Base-by-base conservation (phyloP, 2,797 vertebrate species). In the Eidolon dupreanum region DNA sequence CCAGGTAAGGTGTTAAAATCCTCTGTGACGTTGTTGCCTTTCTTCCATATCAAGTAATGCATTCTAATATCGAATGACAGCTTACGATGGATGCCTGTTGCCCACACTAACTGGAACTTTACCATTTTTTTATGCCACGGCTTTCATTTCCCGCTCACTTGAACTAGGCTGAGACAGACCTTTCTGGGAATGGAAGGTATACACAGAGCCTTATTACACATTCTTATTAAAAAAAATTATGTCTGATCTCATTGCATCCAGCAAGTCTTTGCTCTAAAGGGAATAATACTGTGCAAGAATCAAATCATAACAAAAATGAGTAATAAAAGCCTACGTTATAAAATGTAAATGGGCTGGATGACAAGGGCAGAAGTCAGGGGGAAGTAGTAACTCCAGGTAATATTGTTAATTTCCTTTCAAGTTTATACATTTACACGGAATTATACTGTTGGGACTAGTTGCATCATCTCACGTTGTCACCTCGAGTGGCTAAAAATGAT, bases 1-100 rank as follows among this genome's bases (percentile, higher is more conserved):
- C 90, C 99, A 99, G 99, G 99, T 99, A 99, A 99, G 99, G 98
- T 98, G 81, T 95, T 73, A 13, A 11, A 74, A 94, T 94, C 90
- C 74, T 97, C 59, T 93, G 81, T 95, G 95, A 86, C 63, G 8
- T 96, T 65, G 82, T 86, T 97, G 79, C 92, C 96, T 96, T 97
- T 89, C 70, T 31, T 83, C 65, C 33, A 0, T 70, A 43, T 13
- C 59, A 20, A 92, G 41, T 59, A 61, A 91, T 9, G 41, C 78
- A 0, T 79, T 93, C 78, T 41, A 2, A 36, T 24, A 22, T 46
- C 17, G 82, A 88, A 43, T 43, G 0, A 10, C 28, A 22, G 73
- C 89, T 94, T 12, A 17, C 15, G 0, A 0, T 13, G 31, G 63
- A 10, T 41, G 94, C 74, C 63, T 51, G 0, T 4, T 6, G n/a